Evolutionary conservation across 2,888 invertebrate species (phyloP).

Genomic region (Allophyes oxyacanthae): DNA sequence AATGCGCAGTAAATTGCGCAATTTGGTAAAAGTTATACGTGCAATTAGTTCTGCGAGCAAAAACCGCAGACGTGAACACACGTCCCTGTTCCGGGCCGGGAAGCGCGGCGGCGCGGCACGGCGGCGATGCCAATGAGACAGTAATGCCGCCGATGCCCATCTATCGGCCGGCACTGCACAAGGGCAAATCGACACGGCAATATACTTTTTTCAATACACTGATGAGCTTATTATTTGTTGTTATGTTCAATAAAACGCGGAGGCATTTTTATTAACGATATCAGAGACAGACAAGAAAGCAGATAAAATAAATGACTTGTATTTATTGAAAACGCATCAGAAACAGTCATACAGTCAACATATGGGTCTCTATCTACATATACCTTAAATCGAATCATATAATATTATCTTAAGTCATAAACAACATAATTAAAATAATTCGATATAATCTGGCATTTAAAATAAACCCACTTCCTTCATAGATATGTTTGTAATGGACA

Average conservation of each 20-base stretch:
- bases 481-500: slow-evolving; percentile 45
- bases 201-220: slow-evolving; percentile 59
- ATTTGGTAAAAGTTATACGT: slow-evolving; percentile 79
- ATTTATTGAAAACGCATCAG: slow-evolving; percentile 13
- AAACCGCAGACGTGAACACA: slow-evolving; percentile 74
- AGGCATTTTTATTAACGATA: slow-evolving; percentile 32
- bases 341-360: slow-evolving; percentile 9
- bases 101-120: slow-evolving; percentile 19
- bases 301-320: slow-evolving; percentile 9
- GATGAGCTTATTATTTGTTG: slow-evolving; percentile 50
- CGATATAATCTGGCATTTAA: slow-evolving; percentile 19
- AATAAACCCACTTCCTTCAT: slow-evolving; percentile 52
- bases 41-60: slow-evolving; percentile 72
- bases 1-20: slow-evolving; percentile 72
- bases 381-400: too few species aligned
- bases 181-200: slow-evolving; percentile 59
- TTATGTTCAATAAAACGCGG: slow-evolving; percentile 37
- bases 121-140: slow-evolving; percentile 67
- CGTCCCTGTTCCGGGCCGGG: slow-evolving; percentile 52
- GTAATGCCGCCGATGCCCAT: slow-evolving; percentile 69
- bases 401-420: slow-evolving; percentile 24
- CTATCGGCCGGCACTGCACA: slow-evolving; percentile 63
- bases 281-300: slow-evolving; percentile 19
- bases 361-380: slow-evolving; percentile 25
- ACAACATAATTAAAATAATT: slow-evolving; percentile 35